Conservation (phyloP, 1,140 invertebrate genomes). For the Drosophila triauraria region DNA sequence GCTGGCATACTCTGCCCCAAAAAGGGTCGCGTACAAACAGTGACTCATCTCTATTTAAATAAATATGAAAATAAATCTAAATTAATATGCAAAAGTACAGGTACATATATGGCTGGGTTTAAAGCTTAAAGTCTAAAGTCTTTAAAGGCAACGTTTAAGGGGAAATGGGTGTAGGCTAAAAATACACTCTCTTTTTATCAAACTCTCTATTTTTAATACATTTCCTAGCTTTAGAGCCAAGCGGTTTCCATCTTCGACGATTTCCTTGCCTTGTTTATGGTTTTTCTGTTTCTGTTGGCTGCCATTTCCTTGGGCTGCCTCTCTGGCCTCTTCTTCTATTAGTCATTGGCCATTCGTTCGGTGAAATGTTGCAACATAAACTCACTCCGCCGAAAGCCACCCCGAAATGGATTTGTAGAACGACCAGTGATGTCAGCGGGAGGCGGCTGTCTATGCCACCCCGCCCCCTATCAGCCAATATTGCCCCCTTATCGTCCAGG, state of each 20-base stretch:
- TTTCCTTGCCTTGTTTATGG: constrained; percentile 13
- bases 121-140: neutral
- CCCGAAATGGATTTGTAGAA: constrained; percentile 31
- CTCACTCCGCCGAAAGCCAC: constrained; percentile 19
- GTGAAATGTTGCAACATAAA: constrained; percentile 67
- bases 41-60: constrained; percentile 25
- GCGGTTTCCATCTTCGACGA: constrained; percentile 15
- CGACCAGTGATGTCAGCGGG: constrained; percentile 48
- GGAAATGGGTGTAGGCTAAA: neutral
- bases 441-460: constrained; percentile 15
- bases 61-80: constrained; percentile 12
- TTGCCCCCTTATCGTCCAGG: constrained; percentile 1
- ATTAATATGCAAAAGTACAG: constrained; percentile 9
- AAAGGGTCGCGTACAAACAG: constrained; percentile 8
- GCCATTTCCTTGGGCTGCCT: constrained; percentile 2
- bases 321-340: constrained; percentile 43
- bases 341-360: constrained; percentile 62
- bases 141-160: neutral
- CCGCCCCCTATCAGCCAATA: neutral
- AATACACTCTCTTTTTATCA: neutral
- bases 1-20: constrained; percentile 24
- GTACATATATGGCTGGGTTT: constrained; percentile 4
- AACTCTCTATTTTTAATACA: neutral
- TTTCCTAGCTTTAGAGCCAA: neutral
- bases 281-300: constrained; percentile 19